Percentiles rank a stretch among this genome's conserved stretches.
Evolutionary conservation across 2,888 invertebrate species (phyloP).

Genomic region (Drepana falcataria): DNA sequence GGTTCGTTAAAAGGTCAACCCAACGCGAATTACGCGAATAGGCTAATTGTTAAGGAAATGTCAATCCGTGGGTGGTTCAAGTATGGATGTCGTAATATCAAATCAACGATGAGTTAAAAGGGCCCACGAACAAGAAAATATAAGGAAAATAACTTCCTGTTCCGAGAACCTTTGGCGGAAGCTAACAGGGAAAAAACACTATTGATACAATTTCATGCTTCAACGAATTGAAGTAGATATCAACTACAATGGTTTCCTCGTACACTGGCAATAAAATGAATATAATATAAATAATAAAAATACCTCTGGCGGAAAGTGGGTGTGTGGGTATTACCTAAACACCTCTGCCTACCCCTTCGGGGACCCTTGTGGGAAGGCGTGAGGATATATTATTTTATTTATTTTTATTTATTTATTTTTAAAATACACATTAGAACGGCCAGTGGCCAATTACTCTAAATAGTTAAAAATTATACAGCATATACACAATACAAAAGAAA

Average conservation of each 20-base stretch:
- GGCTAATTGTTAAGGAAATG: neutral
- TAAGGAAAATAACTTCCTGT: constrained; percentile 26
- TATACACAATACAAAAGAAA: too few species aligned
- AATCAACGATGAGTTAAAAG: neutral
- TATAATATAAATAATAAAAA: too few species aligned
- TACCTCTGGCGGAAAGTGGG: too few species aligned
- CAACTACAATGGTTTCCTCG: constrained; percentile 11
- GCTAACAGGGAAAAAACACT: constrained; percentile 22
- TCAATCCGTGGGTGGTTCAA: neutral
- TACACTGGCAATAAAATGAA: constrained; percentile 5
- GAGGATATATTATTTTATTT: too few species aligned
- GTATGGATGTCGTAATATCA: neutral
- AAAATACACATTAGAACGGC: too few species aligned
- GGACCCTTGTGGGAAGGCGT: too few species aligned
- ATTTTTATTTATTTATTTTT: too few species aligned
- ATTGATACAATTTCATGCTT: constrained; percentile 39
- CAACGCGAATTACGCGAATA: too few species aligned
- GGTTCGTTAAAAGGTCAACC: neutral
- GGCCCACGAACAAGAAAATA: neutral
- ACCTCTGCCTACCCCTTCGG: too few species aligned
- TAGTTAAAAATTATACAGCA: too few species aligned
- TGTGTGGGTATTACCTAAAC: too few species aligned
- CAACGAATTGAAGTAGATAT: constrained; percentile 24
- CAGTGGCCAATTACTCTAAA: too few species aligned
- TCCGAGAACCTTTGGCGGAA: constrained; percentile 29